Evolutionary conservation across 2,888 invertebrate species (phyloP), one percentile per base, ranked within the genome.

Genomic region (Steromphala cineraria): DNA sequence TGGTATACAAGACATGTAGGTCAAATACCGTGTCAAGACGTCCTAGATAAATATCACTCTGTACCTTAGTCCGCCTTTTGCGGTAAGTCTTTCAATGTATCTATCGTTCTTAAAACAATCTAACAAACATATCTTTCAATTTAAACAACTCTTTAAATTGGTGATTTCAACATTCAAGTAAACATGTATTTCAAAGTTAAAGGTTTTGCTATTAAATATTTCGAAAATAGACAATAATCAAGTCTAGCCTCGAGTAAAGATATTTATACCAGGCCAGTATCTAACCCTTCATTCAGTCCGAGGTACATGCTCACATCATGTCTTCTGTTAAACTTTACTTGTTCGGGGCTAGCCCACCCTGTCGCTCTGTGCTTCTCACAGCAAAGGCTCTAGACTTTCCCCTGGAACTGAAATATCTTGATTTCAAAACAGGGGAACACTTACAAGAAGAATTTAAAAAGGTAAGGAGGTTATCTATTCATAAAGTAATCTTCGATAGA

Each of bases 281-380:
- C 1, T 5, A 24, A 24, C 1, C 7, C 24, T 24, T 7, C 24
- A 56, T 56, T 28, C 56, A 24, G 17, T 28, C n/a, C n/a, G 8
- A 24, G 24, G 21, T n/a, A 56, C 19, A 1, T 8, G n/a, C 56
- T 10, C 8, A 5, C 56, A 62, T 15, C 40, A 71, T 36, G 71
- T 19, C 40, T 17, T 19, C 19, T 36, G 36, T 71, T n/a, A 31
- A 71, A 36, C 67, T 88, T 52, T 87, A 88, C 78, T 80, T 87
- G 10, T 85, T 86, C 74, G 85, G 84, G 24, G 76, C 85, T 28
- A 89, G 89, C 75, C 88, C 91, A 21, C 89, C 91, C n/a, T 91
- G 91, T 75, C 82, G 92, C 53, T 90, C 91, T 8, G 91, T 91
- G 13, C 86, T 89, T 82, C 89, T 92, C 89, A 87, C 90, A 52